phyloP scores from a whole-genome alignment of 2,113 vertebrate genomes.

The Perognathus longimembris region DNA sequence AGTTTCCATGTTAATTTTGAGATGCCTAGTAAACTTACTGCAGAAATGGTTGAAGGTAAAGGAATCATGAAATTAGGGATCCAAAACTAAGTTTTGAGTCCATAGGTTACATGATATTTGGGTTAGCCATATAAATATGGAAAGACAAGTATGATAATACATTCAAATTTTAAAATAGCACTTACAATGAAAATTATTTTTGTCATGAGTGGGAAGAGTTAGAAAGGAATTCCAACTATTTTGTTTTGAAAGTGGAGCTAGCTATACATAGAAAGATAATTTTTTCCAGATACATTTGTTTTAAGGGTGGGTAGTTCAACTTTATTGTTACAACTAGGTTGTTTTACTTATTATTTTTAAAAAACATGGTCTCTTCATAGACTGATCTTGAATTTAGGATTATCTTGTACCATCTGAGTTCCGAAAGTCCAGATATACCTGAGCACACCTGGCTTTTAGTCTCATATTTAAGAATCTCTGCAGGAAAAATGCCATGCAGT shows the following conservation, averaged over 20 bases:
- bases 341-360: not conserved
- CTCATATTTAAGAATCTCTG: slow-evolving; percentile 19
- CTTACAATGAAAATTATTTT: not conserved
- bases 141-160: slow-evolving; percentile 3
- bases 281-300: slow-evolving; percentile 44
- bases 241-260: not conserved
- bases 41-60: not conserved
- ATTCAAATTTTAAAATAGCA: slow-evolving; percentile 32
- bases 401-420: not conserved
- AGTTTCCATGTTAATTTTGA: not conserved
- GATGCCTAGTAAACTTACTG: not conserved
- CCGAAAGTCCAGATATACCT: not conserved
- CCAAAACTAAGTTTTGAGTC: not conserved
- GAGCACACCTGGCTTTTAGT: not conserved
- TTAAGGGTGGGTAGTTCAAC: not conserved
- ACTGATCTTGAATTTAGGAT: not conserved
- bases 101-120: not conserved
- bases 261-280: not conserved
- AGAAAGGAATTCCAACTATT: not conserved
- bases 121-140: not conserved
- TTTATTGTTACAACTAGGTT: not conserved
- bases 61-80: too few relatives aligned
- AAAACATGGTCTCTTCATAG: not conserved
- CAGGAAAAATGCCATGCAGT: slow-evolving; percentile 11
- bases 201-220: not conserved